Conservation (phyloP, 2,113 vertebrate species). For the Polyodon spathula region DNA sequence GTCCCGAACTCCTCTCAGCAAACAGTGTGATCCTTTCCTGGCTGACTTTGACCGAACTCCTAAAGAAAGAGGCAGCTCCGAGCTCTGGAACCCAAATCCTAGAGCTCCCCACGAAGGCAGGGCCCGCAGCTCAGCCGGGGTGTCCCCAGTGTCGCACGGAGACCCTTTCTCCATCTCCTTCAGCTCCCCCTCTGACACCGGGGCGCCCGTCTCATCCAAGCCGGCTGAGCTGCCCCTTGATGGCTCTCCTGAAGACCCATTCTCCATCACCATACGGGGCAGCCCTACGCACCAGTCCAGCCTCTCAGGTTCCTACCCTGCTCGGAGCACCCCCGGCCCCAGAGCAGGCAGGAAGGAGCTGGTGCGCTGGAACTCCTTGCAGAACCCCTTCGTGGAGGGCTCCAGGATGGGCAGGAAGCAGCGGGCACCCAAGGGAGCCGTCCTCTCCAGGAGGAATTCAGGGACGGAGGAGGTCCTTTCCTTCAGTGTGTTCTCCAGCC, state of each 20-base stretch:
- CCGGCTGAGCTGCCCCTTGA: conserved; percentile 47
- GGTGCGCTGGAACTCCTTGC: conserved; percentile 53
- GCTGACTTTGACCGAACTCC: conserved; percentile 37
- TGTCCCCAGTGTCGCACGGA: conserved; percentile 23
- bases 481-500: conserved; percentile 34
- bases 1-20: conserved; percentile 47
- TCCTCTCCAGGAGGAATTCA: conserved; percentile 53
- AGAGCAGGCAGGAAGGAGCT: conserved; percentile 46
- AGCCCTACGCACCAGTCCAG: conserved; percentile 59
- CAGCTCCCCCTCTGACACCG: conserved; percentile 31
- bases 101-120: conserved; percentile 21
- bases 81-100: conserved; percentile 10
- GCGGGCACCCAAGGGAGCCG: conserved; percentile 37
- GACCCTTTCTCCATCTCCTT: conserved; percentile 43
- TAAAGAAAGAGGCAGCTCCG: conserved; percentile 21
- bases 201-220: conserved; percentile 35
- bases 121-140: conserved; percentile 32
- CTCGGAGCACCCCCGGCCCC: conserved; percentile 29
- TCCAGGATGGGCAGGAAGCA: conserved; percentile 33
- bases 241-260: conserved; percentile 49
- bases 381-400: conserved; percentile 55
- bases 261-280: conserved; percentile 62
- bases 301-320: conserved; percentile 16
- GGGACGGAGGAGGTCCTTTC: conserved; percentile 60
- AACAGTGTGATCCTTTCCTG: conserved; percentile 53